Evolutionary conservation across 1,140 invertebrate species (phyloP).

Genomic region (Papilio aristodemus): DNA sequence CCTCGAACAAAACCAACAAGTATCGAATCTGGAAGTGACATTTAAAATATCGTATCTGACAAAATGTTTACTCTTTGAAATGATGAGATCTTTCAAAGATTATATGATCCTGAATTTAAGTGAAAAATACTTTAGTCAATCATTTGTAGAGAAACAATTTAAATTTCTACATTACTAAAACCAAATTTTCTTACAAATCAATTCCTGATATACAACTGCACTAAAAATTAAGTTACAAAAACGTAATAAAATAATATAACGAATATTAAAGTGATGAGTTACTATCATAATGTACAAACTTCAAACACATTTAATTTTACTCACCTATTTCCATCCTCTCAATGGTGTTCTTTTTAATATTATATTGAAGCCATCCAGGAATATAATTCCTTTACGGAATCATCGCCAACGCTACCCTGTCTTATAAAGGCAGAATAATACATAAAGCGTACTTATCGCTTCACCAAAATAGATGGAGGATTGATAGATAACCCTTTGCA

Average conservation of each 20-base stretch:
- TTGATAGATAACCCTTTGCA: conserved; percentile 31
- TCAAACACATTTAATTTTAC: not conserved
- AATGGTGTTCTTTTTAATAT: not conserved
- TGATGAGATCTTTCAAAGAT: too few relatives aligned
- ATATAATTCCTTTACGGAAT: conserved; percentile 9
- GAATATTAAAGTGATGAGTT: too few relatives aligned
- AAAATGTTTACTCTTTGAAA: too few relatives aligned
- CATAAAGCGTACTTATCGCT: conserved; percentile 32
- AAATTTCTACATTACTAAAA: too few relatives aligned
- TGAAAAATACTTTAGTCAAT: too few relatives aligned
- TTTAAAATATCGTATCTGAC: not conserved
- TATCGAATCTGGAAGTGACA: not conserved
- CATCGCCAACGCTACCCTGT: conserved; percentile 28
- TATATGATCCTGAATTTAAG: too few relatives aligned
- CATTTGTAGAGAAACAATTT: not conserved
- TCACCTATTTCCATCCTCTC: not conserved
- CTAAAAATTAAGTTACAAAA: too few relatives aligned
- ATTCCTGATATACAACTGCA: too few relatives aligned
- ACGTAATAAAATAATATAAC: too few relatives aligned
- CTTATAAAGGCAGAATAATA: conserved; percentile 35
- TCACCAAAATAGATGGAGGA: conserved; percentile 29
- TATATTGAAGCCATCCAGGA: not conserved
- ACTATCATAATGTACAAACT: too few relatives aligned
- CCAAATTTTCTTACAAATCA: too few relatives aligned
- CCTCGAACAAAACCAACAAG: conserved; percentile 25